Conservation (phyloP, 2,888 invertebrate genomes). For the Platycheirus albimanus region DNA sequence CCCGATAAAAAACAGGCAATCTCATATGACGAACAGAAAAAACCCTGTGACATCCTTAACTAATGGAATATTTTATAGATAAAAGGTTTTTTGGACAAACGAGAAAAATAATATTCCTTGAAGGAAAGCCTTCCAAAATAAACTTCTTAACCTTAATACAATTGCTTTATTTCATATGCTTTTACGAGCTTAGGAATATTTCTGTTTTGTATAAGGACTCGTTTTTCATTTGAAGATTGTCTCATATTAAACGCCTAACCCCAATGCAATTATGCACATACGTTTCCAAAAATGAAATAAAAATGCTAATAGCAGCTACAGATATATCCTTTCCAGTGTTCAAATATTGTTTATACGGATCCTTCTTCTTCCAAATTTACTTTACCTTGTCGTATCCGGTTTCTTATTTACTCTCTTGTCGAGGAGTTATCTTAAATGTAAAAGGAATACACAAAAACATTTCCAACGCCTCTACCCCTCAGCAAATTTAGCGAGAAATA, state of each 20-base stretch:
- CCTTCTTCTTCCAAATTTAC: not conserved
- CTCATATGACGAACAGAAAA: not conserved
- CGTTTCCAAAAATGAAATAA: constrained; percentile 3
- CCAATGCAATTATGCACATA: not conserved
- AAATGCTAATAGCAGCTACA: constrained; percentile 2
- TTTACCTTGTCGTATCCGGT: not conserved
- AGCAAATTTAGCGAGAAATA: not conserved
- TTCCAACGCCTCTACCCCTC: not conserved
- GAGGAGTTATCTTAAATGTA: no score
- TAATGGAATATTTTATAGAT: not conserved
- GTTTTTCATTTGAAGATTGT: no score
- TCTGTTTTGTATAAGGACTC: no score
- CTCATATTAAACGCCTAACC: no score
- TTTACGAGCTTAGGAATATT: not conserved
- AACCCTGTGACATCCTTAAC: not conserved
- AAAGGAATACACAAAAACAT: no score
- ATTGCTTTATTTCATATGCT: not conserved
- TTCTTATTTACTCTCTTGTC: no score
- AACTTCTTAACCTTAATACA: constrained; percentile 1
- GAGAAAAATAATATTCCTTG: not conserved
- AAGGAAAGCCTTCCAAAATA: not conserved
- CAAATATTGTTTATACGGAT: not conserved
- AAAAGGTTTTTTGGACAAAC: not conserved
- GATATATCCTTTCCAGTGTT: not conserved
- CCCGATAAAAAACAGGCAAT: not conserved